A percentile compares a stretch with the other conserved stretches of the same genome.
Conservation (phyloP, 2,113 vertebrate genomes). For the Prietella phreatophila region DNA sequence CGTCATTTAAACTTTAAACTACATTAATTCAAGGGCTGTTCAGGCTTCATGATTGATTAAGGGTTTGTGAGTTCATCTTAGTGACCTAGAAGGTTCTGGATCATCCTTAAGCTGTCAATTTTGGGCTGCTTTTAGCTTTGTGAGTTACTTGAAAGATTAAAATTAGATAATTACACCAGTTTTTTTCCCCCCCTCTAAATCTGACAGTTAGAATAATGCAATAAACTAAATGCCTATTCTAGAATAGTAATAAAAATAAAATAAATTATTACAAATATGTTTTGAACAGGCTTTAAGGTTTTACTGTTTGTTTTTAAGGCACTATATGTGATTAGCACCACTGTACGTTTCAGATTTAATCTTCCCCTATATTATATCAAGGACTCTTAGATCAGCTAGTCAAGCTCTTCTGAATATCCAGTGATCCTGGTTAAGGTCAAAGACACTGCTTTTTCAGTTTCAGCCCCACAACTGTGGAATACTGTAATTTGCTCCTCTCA, state of each 20-base stretch:
- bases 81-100: background rate
- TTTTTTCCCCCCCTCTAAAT: background rate
- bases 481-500: background rate
- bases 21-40: no score
- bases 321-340: background rate
- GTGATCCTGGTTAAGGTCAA: background rate
- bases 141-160: background rate
- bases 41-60: background rate
- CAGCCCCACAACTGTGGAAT: background rate
- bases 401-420: background rate
- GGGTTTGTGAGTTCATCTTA: background rate
- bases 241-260: no score
- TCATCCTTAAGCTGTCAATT: background rate
- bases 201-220: background rate
- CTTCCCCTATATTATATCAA: background rate
- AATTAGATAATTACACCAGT: background rate
- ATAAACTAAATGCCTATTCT: background rate
- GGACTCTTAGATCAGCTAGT: background rate
- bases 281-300: background rate
- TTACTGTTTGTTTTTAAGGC: background rate
- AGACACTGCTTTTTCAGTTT: background rate
- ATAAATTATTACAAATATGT: background rate
- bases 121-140: background rate
- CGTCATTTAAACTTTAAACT: background rate
- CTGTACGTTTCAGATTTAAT: background rate